Base-by-base conservation (phyloP, 1,140 invertebrate species). In the Caligus rogercresseyi region DNA sequence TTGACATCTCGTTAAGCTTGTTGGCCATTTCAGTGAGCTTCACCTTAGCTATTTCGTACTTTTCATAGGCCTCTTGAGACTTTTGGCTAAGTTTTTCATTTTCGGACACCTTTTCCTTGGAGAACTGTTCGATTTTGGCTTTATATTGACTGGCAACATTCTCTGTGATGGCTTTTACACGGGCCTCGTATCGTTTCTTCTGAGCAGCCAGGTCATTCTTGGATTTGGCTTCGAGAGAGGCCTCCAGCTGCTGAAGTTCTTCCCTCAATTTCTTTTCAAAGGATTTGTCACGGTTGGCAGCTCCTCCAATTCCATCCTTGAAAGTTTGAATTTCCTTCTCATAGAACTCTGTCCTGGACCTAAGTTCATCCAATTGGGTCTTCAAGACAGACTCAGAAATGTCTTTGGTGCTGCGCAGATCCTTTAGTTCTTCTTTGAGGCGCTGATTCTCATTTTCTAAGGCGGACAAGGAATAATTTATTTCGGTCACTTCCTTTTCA, bases 251-350 rank as follows among this genome's bases (percentile, higher is more conserved):
- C 11, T 20, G 52, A n/a, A 56, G 15, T 18, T 56, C 54, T 20
- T 56, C 54, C 20, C 24, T 56, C 20, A 56, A 56, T 20, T 56
- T 56, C 20, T 56, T 20, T 14, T 56, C 24, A 25, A 56, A 25
- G 54, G 3, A 4, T 13, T 56, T 21, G n/a, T n/a, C n/a, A n/a
- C n/a, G n/a, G n/a, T n/a, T n/a, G n/a, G n/a, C n/a, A n/a, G n/a
- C n/a, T n/a, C n/a, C n/a, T n/a, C n/a, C n/a, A 1, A 56, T 25
- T 18, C 24, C 54, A 18, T 25, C 24, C 16, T 25, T 20, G 24
- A 15, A 2, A 56, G 54, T 3, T 20, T 56, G 54, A 56, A 56
- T 7, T 43, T 43, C 7, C 7, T 7, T 43, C n/a, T 43, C 31
- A 43, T 43, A 43, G 7, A 11, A 11, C n/a, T n/a, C 31, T n/a